Evolutionary conservation across 1,140 invertebrate genomes (phyloP).

Genomic region (Ostrea edulis): DNA sequence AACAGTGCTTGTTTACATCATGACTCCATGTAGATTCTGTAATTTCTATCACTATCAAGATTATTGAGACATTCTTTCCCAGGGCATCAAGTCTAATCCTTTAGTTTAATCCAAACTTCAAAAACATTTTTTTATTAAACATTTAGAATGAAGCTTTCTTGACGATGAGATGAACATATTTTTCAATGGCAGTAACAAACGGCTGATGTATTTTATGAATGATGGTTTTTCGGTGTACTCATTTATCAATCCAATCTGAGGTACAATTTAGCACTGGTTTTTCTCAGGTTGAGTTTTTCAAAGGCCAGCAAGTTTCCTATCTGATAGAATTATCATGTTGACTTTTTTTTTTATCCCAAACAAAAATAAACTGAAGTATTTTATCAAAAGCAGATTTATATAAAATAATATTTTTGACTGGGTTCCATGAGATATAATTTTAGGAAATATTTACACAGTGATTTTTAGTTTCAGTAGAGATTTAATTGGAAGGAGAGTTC

Average conservation of each 20-base stretch:
- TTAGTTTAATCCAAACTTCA: neutral
- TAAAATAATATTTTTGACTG: neutral
- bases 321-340: neutral
- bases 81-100: conserved; percentile 1
- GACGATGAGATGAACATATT: neutral
- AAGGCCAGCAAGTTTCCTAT: neutral
- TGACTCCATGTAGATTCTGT: conserved; percentile 10
- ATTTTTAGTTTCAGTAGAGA: no score
- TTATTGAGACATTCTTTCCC: conserved; percentile 4
- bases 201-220: neutral
- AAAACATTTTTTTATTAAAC: neutral
- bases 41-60: neutral
- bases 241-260: neutral
- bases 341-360: neutral
- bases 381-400: neutral
- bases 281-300: neutral
- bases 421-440: neutral
- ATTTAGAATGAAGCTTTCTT: neutral
- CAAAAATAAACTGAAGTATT: neutral
- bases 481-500: neutral
- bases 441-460: neutral
- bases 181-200: neutral
- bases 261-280: neutral
- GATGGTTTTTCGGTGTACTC: neutral
- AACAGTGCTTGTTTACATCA: conserved; percentile 27